These are phyloP conservation scores for Molorchus minor DNA, from an alignment of 2,888 invertebrate species.

Conservation along the genomic window DNA sequence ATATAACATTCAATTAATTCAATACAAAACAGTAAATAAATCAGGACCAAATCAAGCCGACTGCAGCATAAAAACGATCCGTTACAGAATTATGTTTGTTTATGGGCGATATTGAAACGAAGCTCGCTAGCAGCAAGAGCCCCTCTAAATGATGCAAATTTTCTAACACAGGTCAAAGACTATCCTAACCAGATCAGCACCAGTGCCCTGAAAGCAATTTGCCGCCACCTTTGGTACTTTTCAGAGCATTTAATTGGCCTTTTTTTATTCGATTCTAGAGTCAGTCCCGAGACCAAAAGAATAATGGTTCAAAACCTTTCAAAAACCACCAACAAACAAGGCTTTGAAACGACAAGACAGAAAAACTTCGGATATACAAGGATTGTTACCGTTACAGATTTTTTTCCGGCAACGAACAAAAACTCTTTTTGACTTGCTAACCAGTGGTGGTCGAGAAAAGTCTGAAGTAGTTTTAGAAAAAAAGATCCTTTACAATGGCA, in stretches of 20 bases:
- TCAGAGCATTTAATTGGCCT: slow-evolving; percentile 3
- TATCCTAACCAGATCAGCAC: slow-evolving; percentile 2
- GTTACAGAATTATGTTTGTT: too few species aligned
- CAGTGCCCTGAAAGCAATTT: slow-evolving; percentile 2
- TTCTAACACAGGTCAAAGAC: not conserved
- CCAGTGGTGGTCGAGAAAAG: not conserved
- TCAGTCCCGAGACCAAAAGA: not conserved
- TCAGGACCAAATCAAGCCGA: too few species aligned
- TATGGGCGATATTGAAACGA: too few species aligned
- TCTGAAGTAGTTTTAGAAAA: not conserved
- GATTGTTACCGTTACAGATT: not conserved
- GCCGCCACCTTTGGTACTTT: slow-evolving; percentile 1
- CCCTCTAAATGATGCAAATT: slow-evolving; percentile 3
- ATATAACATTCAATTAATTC: too few species aligned
- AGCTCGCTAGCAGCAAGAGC: too few species aligned
- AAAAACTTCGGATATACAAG: too few species aligned
- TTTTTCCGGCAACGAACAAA: not conserved
- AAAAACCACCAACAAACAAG: not conserved
- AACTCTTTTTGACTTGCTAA: not conserved
- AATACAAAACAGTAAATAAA: too few species aligned
- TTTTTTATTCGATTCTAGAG: not conserved
- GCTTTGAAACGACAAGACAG: not conserved
- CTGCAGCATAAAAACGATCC: too few species aligned
- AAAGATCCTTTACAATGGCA: not conserved
- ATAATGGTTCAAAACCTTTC: not conserved